Base-by-base conservation (phyloP, 2,113 vertebrate genomes). In the Apeltes quadracus region DNA sequence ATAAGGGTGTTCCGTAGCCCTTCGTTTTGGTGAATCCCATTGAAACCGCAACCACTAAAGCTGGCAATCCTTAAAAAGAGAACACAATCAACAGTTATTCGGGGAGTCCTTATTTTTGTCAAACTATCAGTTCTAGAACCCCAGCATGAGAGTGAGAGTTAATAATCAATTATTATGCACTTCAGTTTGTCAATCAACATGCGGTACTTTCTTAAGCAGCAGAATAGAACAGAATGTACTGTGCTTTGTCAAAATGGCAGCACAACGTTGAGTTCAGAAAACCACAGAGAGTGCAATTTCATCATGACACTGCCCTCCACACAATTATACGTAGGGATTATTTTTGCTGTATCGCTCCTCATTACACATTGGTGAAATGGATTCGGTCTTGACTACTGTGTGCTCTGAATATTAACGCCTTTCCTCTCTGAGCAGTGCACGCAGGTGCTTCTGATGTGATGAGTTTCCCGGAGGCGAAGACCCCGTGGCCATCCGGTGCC, bases 11-110 rank as follows among this genome's bases (percentile, higher is more conserved):
- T 86, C 98, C 97, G 50, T 99, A 99, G 93, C 98, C 98, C 87
- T 98, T 99, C 54, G 98, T 97, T 94, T 98, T 98, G 79, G 98
- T 99, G 93, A 99, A 99, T 90, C 98, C 98, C 93, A 99, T 98
- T 66, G 98, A 99, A 80, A 98, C 96, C 58, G 98, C 98, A 85
- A 99, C 98, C 75, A 99, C 97, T 90, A 99, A 92, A 63, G 98
- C 98, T 84, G 98, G 98, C 86, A 99, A 93, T 88, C 98, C 98
- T 99, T 90, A 34, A 93, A 92, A 87, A 88, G 77, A 93, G 90
- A 84, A 83, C 82, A 76, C 68, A 88, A 85, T 84, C 75, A 65
- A 82, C 71, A 79, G 68, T 87, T 88, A 80, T 73, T 79, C 39
- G 7, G 83, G 62, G 59, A 22, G 53, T 56, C 82, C 56, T 36